A percentile compares a stretch with the other conserved stretches of the same genome.
Conservation (phyloP, 2,888 invertebrate species). For the Conomelus anceps region DNA sequence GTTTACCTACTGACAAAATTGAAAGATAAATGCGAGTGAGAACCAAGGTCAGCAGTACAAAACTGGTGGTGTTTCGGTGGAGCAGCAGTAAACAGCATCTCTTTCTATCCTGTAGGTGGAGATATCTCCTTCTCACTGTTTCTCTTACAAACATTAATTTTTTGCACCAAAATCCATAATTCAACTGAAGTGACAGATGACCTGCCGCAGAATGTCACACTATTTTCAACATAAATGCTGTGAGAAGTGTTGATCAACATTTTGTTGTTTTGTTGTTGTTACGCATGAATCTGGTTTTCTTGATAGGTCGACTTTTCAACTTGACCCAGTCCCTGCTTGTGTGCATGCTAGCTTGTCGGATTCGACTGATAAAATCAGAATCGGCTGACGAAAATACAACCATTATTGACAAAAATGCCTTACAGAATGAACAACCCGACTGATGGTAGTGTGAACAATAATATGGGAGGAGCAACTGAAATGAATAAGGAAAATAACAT, state of each 20-base stretch:
- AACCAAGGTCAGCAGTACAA: too few relatives aligned
- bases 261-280: background rate
- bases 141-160: background rate
- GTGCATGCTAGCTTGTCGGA: background rate
- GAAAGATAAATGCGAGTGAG: too few relatives aligned
- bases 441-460: background rate
- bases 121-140: background rate
- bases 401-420: background rate
- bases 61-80: background rate
- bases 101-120: too few relatives aligned
- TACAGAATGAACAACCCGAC: background rate
- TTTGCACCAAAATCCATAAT: background rate
- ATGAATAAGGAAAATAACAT: too few relatives aligned
- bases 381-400: background rate
- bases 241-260: background rate
- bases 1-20: too few relatives aligned
- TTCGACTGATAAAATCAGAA: background rate
- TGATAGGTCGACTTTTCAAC: background rate
- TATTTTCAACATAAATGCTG: background rate
- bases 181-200: background rate
- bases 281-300: background rate
- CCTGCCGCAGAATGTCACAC: background rate
- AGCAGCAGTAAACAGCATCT: background rate
- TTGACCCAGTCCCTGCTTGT: background rate
- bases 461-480: too few relatives aligned